A percentile compares a stretch with the other conserved stretches of the same genome.
Conservation (phyloP, 2,888 invertebrate genomes). For the Hofmannophila pseudospretella region DNA sequence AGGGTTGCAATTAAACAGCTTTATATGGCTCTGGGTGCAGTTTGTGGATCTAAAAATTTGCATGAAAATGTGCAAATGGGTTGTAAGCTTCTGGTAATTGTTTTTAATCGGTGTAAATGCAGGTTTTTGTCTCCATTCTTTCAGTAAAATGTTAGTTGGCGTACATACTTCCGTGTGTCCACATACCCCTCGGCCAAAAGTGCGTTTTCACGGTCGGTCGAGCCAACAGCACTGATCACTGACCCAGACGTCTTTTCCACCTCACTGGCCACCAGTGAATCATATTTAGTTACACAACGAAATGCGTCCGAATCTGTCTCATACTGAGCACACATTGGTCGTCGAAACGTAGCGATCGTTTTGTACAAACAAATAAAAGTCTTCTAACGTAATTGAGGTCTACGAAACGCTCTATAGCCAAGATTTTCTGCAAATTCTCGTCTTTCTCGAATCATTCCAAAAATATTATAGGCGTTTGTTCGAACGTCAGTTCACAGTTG, state of each 20-base stretch:
- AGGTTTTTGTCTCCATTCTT: too few relatives aligned
- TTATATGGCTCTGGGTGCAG: constrained; percentile 34
- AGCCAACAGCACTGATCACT: constrained; percentile 18
- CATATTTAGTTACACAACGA: constrained; percentile 64
- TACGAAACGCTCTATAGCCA: too few relatives aligned
- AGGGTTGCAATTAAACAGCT: constrained; percentile 48
- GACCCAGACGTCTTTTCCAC: constrained; percentile 60
- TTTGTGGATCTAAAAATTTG: constrained; percentile 40
- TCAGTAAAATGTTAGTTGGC: too few relatives aligned
- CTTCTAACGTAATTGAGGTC: too few relatives aligned
- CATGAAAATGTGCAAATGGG: constrained; percentile 29
- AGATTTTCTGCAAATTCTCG: too few relatives aligned
- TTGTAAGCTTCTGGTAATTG: neutral
- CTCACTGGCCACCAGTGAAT: constrained; percentile 49
- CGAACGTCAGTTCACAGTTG: too few relatives aligned
- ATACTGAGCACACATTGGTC: constrained; percentile 28
- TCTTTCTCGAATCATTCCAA: too few relatives aligned
- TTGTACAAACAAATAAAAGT: too few relatives aligned
- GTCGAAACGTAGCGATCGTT: constrained; percentile 7
- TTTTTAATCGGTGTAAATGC: too few relatives aligned
- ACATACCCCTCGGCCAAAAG: neutral
- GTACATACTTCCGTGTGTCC: too few relatives aligned
- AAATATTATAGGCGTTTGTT: too few relatives aligned
- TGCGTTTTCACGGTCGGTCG: neutral
- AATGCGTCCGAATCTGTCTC: constrained; percentile 39